These are phyloP conservation scores for Hermaeophaga mercurialis DNA, from an alignment of 2,888 invertebrate species.

Conservation along the genomic window DNA sequence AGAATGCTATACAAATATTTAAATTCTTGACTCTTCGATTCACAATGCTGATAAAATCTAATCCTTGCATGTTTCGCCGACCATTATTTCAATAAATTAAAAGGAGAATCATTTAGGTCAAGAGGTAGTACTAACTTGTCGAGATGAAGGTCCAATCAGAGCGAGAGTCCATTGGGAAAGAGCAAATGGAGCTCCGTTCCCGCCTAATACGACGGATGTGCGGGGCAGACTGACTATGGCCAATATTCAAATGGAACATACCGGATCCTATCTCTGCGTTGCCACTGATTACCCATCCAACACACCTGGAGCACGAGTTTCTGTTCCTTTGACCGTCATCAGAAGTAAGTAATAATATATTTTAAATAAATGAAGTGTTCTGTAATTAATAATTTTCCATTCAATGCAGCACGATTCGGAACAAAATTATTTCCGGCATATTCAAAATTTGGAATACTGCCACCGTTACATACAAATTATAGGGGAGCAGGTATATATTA, in stretches of 20 bases:
- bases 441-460: conserved; percentile 63
- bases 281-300: conserved; percentile 69
- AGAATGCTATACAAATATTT: no score
- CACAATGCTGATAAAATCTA: not conserved
- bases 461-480: conserved; percentile 64
- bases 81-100: not conserved
- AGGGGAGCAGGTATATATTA: conserved; percentile 63
- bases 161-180: conserved; percentile 78
- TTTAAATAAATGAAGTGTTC: not conserved
- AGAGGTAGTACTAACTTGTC: conserved; percentile 91
- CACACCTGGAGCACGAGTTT: conserved; percentile 68
- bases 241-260: conserved; percentile 74
- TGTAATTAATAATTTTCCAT: not conserved
- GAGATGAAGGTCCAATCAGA: conserved; percentile 83
- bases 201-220: conserved; percentile 73
- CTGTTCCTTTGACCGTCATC: conserved; percentile 75
- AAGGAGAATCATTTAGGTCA: conserved; percentile 65
- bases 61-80: not conserved
- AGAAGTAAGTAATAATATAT: conserved; percentile 69
- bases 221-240: conserved; percentile 87
- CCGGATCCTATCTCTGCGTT: conserved; percentile 84
- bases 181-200: conserved; percentile 73
- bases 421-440: conserved; percentile 49
- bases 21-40: no score
- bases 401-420: conserved; percentile 41